Base-by-base conservation (phyloP, 1,140 invertebrate genomes). In the Drosophila truncata region DNA sequence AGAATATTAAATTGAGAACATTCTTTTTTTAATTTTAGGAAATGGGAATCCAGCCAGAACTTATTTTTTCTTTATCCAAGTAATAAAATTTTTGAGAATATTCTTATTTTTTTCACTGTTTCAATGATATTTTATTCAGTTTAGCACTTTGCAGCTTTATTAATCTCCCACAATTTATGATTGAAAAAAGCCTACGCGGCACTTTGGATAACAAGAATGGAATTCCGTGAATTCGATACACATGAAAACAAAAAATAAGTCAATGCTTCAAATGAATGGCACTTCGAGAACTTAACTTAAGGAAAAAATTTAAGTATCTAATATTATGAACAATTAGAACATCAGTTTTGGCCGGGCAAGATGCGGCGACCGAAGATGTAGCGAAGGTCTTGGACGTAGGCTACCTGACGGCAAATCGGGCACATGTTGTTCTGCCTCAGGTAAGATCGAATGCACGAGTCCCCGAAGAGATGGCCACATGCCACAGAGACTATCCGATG, bases 381-480 rank as follows among this genome's bases (percentile, higher is more conserved):
- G 16, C 67, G 67, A 57, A 71, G 37, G 6, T 71, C 14, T 1
- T 23, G 2, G 9, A 9, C 1, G 10, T 11, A 1, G 7, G 47
- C 66, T 4, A 9, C 1, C 9, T 35, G 20, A 1, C 65, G 18
- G 25, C 67, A 71, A 18, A 57, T 46, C 3, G 67, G 39, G 7
- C 67, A 71, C 11, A 27, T 11, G 0, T 0, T 18, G 18, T 1
- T 5, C 9, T 2, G 18, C 14, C 7, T 20, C 9, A 69, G 8
- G 6, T 33, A 44, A n/a, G 11, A 13, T 20, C 18, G 37, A 23
- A 71, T 69, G 29, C 67, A 70, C 3, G 64, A 37, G 31, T 71
- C 31, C 1, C 67, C 67, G 25, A 57, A 69, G 14, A 71, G 47
- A 37, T 71, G 67, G 1, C 67, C 67, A 55, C 67, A 71, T 8